Evolutionary conservation across 1,140 invertebrate genomes (phyloP).

Genomic region (Diorhabda elongata): DNA sequence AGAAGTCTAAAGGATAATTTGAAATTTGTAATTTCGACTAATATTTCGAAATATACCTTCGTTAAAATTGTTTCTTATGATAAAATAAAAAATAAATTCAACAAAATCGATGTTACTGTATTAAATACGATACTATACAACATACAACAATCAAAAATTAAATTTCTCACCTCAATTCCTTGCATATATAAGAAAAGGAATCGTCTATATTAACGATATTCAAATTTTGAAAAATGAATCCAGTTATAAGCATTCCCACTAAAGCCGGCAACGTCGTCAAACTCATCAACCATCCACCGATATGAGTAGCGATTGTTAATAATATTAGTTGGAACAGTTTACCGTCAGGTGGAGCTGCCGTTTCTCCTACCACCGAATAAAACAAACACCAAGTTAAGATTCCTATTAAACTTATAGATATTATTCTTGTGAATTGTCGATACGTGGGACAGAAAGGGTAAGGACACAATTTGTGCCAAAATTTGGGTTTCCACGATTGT

Average conservation of each 20-base stretch:
- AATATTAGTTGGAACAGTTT: slow-evolving; percentile 75
- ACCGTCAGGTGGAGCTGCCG: slow-evolving; percentile 68
- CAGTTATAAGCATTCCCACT: slow-evolving; percentile 83
- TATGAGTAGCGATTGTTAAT: slow-evolving; percentile 69
- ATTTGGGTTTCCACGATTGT: slow-evolving; percentile 71
- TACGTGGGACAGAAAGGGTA: slow-evolving; percentile 77
- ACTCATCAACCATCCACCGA: slow-evolving; percentile 74
- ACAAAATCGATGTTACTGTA: too few species aligned
- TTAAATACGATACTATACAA: too few species aligned
- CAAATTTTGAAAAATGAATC: slow-evolving; percentile 71
- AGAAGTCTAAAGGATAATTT: too few species aligned
- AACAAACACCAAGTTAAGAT: slow-evolving; percentile 71
- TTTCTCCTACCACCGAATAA: slow-evolving; percentile 67
- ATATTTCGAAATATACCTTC: too few species aligned
- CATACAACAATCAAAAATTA: background rate
- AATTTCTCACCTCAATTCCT: slow-evolving; percentile 59
- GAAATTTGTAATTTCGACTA: too few species aligned
- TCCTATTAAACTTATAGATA: slow-evolving; percentile 62
- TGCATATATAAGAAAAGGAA: slow-evolving; percentile 57
- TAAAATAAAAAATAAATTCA: too few species aligned
- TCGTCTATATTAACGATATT: slow-evolving; percentile 66
- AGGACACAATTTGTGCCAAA: slow-evolving; percentile 72
- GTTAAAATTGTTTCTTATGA: too few species aligned
- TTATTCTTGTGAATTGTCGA: slow-evolving; percentile 67
- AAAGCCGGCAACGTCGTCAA: slow-evolving; percentile 77